Evolutionary conservation across 1,140 invertebrate genomes (phyloP).

Genomic region (Drosophila persimilis): DNA sequence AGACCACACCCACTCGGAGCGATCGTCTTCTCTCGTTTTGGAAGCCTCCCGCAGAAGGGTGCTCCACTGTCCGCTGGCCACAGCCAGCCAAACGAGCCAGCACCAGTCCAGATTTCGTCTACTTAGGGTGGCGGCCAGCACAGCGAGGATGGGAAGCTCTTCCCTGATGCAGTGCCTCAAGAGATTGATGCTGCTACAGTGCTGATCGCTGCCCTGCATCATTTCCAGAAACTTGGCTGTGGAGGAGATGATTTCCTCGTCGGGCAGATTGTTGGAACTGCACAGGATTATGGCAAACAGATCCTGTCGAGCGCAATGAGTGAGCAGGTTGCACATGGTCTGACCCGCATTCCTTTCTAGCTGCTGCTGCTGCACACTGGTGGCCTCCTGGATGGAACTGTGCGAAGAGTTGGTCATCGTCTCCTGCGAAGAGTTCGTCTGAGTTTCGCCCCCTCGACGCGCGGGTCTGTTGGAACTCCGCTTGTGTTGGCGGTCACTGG

Average conservation of each 20-base stretch:
- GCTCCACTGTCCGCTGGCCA: constrained; percentile 80
- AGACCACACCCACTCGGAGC: constrained; percentile 51
- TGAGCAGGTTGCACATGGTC: constrained; percentile 50
- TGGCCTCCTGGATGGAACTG: constrained; percentile 54
- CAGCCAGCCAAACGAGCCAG: constrained; percentile 85
- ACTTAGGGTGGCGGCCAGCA: constrained; percentile 84
- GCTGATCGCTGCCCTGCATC: constrained; percentile 39
- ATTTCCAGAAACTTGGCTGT: constrained; percentile 54
- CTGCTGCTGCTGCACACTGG: constrained; percentile 40
- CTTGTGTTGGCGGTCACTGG: constrained; percentile 56
- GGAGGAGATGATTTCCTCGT: constrained; percentile 45
- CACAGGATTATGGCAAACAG: constrained; percentile 73
- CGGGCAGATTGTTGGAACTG: constrained; percentile 50
- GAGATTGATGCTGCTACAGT: constrained; percentile 82
- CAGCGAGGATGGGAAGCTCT: constrained; percentile 84
- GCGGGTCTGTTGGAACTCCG: constrained; percentile 40
- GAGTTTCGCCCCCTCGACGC: constrained; percentile 42
- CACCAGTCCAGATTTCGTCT: constrained; percentile 76
- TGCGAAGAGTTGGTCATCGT: constrained; percentile 69
- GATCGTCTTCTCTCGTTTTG: constrained; percentile 23
- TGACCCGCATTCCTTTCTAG: constrained; percentile 35
- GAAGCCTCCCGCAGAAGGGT: constrained; percentile 36
- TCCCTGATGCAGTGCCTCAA: constrained; percentile 74
- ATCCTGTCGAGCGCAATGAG: constrained; percentile 52
- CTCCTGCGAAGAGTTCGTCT: constrained; percentile 67